Base-by-base conservation (phyloP, 2,113 vertebrate species). In the Malurus alboscapulatus region DNA sequence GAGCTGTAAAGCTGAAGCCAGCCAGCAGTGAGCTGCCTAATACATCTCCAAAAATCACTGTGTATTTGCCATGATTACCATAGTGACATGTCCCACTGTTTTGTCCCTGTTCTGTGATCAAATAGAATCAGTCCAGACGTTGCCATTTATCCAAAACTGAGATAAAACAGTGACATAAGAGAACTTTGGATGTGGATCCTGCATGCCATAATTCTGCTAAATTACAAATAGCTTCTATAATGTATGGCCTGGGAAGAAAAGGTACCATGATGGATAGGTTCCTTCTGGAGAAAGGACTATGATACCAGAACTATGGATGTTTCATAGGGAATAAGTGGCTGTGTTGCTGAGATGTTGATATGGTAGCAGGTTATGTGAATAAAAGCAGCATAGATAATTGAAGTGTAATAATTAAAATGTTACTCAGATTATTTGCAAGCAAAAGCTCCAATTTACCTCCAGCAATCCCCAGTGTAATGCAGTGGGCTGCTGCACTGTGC, bases 91-190 rank as follows among this genome's bases (percentile, higher is more conserved):
- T n/a, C 69, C 32, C 17, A 21, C 36, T 80, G 45, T 79, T 87
- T 92, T 87, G 82, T 76, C 75, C 48, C 7, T 55, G 65, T 59
- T 62, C 61, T 85, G 18, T 79, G 74, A 71, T 88, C 65, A 79
- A 93, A 72, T 30, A 83, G 62, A 85, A 82, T 25, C 47, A 57
- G 62, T 93, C 66, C 90, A 79, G 86, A 93, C 67, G 62, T 72
- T 92, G 58, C 44, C 30, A 42, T 93, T 90, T 94, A 76, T 65
- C 66, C 78, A 58, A 92, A 96, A 45, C 5, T 44, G 88, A 80
- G 73, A 92, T 90, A 83, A 88, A 94, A 53, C 51, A 55, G 14
- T 72, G 66, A 75, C 74, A 59, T 87, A 63, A 84, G 55, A 91
- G 38, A 47, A 69, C 22, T 88, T 69, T 45, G 71, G 62, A 53